phyloP scores from a whole-genome alignment of 2,797 vertebrate genomes.

The Myotis pilosus region DNA sequence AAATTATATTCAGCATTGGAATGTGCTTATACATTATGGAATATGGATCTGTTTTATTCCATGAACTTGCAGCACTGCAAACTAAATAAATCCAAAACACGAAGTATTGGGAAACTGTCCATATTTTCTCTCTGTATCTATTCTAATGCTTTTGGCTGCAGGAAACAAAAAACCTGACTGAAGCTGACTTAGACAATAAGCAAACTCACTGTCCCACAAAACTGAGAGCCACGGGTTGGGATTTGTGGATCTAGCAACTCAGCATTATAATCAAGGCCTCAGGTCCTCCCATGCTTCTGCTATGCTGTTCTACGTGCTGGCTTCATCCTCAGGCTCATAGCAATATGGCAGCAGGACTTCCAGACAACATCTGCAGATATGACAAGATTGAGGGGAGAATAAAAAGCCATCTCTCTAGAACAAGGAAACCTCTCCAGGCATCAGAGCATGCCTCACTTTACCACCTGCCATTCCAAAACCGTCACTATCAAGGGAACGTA shows the following conservation, averaged over 20 bases:
- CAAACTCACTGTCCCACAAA: neutral
- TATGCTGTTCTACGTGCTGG: neutral
- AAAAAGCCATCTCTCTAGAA: neutral
- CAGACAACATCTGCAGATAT: neutral
- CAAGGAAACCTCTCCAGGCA: neutral
- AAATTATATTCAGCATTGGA: neutral
- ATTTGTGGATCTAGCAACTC: neutral
- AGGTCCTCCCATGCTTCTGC: neutral
- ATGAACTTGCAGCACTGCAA: neutral
- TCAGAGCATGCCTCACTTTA: accelerated
- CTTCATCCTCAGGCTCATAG: neutral
- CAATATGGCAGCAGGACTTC: neutral
- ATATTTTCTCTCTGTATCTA: neutral
- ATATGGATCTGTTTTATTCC: constrained; percentile 29
- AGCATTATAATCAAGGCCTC: neutral
- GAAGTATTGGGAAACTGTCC: neutral
- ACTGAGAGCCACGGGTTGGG: neutral
- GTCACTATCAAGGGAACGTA: neutral
- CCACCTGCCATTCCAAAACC: neutral
- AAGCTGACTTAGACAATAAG: neutral
- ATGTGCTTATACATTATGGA: neutral
- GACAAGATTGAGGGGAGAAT: neutral
- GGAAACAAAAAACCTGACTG: neutral
- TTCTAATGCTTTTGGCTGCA: neutral
- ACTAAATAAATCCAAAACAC: constrained; percentile 3